phyloP scores from a whole-genome alignment of 2,888 invertebrate genomes.

The Carcina quercana region DNA sequence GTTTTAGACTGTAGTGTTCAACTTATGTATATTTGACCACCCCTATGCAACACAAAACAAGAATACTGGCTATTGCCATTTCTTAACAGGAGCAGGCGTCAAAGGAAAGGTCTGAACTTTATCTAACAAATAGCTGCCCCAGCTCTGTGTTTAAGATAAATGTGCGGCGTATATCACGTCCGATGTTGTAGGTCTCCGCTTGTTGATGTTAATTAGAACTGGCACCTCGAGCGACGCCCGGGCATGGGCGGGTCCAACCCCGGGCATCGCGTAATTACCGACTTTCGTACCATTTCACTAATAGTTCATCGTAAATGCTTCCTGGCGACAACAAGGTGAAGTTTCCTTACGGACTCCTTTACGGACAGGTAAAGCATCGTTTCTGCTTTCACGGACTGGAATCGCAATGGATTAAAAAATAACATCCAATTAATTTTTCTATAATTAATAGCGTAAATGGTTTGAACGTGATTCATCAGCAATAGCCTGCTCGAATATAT shows the following conservation, averaged over 20 bases:
- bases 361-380: too few species aligned
- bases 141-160: slow-evolving; percentile 36
- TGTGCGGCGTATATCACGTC: slow-evolving; percentile 39
- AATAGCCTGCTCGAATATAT: too few species aligned
- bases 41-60: too few species aligned
- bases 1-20: too few species aligned
- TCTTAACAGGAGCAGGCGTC: slow-evolving; percentile 19
- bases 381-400: too few species aligned
- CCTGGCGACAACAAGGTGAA: slow-evolving; percentile 28
- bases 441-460: too few species aligned
- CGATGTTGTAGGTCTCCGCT: slow-evolving; percentile 30
- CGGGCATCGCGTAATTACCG: slow-evolving; percentile 32
- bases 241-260: slow-evolving; percentile 24
- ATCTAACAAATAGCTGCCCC: slow-evolving; percentile 32
- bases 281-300: slow-evolving; percentile 37
- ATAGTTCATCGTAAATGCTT: slow-evolving; percentile 32
- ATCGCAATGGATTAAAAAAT: too few species aligned
- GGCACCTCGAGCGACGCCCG: slow-evolving; percentile 23
- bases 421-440: too few species aligned
- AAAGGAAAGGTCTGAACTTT: slow-evolving; percentile 28
- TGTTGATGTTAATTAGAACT: slow-evolving; percentile 50
- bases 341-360: slow-evolving; percentile 9
- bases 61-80: too few species aligned
- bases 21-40: too few species aligned
- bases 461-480: too few species aligned